Evolutionary conservation across 2,888 invertebrate species (phyloP), one percentile per base, ranked within the genome.

Genomic region (Perithous albicinctus): DNA sequence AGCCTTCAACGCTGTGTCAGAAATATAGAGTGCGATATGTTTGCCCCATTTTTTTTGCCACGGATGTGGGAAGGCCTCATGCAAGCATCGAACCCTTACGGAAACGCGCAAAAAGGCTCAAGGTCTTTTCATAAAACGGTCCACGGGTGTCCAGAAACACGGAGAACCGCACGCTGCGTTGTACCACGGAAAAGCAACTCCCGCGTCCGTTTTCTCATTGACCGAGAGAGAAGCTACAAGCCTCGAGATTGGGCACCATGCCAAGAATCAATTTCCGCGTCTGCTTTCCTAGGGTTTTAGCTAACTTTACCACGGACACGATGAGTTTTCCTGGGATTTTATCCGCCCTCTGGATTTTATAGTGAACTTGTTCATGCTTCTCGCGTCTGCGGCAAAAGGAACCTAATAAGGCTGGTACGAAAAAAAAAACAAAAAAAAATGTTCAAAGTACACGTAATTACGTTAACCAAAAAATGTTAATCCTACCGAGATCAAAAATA

Each of bases 1-100:
- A 72, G 90, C 91, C 91, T n/a, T n/a, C n/a, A n/a, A 91, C 84
- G 73, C 81, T 80, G 87, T 87, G 82, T 89, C 87, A 84, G 88
- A 90, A 91, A 90, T 88, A 87, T 82, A 75, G 75, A 78, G 78
- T 84, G 88, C 88, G 86, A 87, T n/a, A n/a, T 83, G 86, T 82
- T 84, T 73, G 77, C 54, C 79, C 29, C 51, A 12, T 32, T 29
- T 41, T 43, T 59, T 8, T 23, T 20, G 23, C 15, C 18, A 32
- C 20, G 6, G 66, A 32, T 66, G 20, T 23, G 48, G 18, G 7
- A 20, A 23, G 41, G 35, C 5, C 46, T 70, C 48, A 15, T 23
- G 73, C 67, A 66, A 51, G 73, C 67, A 15, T 23, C 59, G 46
- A 41, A n/a, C n/a, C 48, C 18, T 43, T 43, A 51, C 10, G 20